Conservation (phyloP, 2,113 vertebrate genomes). For the Hylia prasina region DNA sequence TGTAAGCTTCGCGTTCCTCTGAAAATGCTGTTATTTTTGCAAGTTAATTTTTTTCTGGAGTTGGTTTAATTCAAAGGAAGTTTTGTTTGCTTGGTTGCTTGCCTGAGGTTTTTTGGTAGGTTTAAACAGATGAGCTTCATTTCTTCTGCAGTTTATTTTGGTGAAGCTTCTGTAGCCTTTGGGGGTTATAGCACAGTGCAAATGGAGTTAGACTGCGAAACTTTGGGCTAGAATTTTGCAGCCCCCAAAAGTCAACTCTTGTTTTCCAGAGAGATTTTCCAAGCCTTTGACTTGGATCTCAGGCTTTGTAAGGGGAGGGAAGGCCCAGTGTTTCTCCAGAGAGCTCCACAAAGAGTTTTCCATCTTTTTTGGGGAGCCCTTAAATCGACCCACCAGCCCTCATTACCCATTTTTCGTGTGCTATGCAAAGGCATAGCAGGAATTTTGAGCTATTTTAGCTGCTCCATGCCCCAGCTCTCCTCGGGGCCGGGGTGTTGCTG, state of each 20-base stretch:
- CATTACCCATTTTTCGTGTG: neutral
- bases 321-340: neutral
- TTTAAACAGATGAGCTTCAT: slow-evolving; percentile 1
- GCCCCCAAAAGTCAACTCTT: neutral
- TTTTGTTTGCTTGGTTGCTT: slow-evolving; percentile 26
- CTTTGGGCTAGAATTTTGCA: neutral
- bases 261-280: neutral
- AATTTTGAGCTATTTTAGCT: slow-evolving; percentile 50
- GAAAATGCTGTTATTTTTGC: slow-evolving; percentile 3
- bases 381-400: neutral
- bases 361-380: neutral
- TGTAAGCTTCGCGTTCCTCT: neutral
- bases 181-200: neutral
- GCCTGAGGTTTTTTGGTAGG: neutral
- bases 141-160: slow-evolving; percentile 6
- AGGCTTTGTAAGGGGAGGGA: neutral
- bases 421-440: neutral
- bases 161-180: neutral
- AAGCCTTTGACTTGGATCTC: neutral
- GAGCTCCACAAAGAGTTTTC: neutral
- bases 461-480: neutral
- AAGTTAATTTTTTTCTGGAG: slow-evolving; percentile 14
- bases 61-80: slow-evolving; percentile 29
- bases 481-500: neutral
- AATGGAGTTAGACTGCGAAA: neutral